These are phyloP conservation scores for Alouatta palliata DNA, from an alignment of 2,113 vertebrate genomes.

Conservation along the genomic window DNA sequence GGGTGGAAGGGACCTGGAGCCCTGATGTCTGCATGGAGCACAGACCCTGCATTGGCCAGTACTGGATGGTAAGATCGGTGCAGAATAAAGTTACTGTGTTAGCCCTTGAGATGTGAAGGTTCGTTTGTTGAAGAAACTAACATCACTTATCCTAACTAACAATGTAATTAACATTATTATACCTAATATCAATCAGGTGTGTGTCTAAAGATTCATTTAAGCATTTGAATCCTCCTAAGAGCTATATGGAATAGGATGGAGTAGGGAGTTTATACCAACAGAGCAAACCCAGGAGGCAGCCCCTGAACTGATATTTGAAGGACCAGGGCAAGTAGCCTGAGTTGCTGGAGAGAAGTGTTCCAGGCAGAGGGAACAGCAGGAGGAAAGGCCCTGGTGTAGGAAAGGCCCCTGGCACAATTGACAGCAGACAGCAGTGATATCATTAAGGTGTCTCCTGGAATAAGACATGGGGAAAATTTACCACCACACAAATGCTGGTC, in stretches of 20 bases:
- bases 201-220: background rate
- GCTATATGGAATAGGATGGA: background rate
- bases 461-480: background rate
- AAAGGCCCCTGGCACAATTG: background rate
- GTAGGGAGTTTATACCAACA: no score
- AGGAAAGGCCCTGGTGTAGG: background rate
- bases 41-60: accelerated
- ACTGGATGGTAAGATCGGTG: no score
- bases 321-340: background rate
- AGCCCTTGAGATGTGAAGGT: background rate
- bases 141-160: background rate
- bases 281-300: background rate
- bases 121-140: background rate
- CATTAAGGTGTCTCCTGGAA: background rate
- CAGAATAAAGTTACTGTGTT: background rate
- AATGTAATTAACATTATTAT: background rate
- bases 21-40: accelerated
- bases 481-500: background rate
- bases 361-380: background rate
- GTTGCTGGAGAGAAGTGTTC: background rate
- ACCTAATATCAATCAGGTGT: background rate
- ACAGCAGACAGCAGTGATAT: background rate
- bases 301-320: background rate
- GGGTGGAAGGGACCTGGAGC: background rate
- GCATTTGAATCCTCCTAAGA: background rate